phyloP scores from a whole-genome alignment of 2,888 invertebrate genomes.

The Diaperis boleti region DNA sequence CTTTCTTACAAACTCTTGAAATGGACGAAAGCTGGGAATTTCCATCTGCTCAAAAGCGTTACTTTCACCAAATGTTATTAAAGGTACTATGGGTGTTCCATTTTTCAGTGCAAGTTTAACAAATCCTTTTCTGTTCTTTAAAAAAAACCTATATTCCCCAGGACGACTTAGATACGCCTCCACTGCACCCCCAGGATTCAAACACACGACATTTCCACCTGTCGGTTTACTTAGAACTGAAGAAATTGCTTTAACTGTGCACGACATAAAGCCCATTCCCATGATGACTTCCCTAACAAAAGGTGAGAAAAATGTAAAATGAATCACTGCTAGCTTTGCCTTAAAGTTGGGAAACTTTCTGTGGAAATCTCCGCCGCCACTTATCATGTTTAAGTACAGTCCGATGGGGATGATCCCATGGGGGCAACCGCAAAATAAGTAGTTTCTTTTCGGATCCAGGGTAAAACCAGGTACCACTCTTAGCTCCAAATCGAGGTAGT shows the following conservation, averaged over 20 bases:
- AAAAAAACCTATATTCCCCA: slow-evolving; percentile 76
- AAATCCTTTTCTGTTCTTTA: slow-evolving; percentile 79
- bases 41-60: slow-evolving; percentile 84
- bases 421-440: slow-evolving; percentile 89
- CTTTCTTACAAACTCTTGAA: slow-evolving; percentile 78
- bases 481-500: slow-evolving; percentile 88
- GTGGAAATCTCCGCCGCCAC: slow-evolving; percentile 59
- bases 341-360: slow-evolving; percentile 69
- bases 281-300: slow-evolving; percentile 77
- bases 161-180: slow-evolving; percentile 89
- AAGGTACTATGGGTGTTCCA: slow-evolving; percentile 87
- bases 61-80: slow-evolving; percentile 91
- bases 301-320: slow-evolving; percentile 78
- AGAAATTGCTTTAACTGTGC: slow-evolving; percentile 76
- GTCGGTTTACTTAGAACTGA: slow-evolving; percentile 70
- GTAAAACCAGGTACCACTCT: slow-evolving; percentile 88
- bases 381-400: slow-evolving; percentile 63
- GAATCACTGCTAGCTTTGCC: slow-evolving; percentile 70
- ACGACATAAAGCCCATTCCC: slow-evolving; percentile 69
- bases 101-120: slow-evolving; percentile 58
- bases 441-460: slow-evolving; percentile 83
- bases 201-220: slow-evolving; percentile 74
- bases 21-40: slow-evolving; percentile 65
- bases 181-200: slow-evolving; percentile 91
- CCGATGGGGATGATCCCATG: slow-evolving; percentile 88